These are phyloP conservation scores for Neopipo cinnamomea DNA, from an alignment of 2,113 vertebrate genomes.

Conservation along the genomic window DNA sequence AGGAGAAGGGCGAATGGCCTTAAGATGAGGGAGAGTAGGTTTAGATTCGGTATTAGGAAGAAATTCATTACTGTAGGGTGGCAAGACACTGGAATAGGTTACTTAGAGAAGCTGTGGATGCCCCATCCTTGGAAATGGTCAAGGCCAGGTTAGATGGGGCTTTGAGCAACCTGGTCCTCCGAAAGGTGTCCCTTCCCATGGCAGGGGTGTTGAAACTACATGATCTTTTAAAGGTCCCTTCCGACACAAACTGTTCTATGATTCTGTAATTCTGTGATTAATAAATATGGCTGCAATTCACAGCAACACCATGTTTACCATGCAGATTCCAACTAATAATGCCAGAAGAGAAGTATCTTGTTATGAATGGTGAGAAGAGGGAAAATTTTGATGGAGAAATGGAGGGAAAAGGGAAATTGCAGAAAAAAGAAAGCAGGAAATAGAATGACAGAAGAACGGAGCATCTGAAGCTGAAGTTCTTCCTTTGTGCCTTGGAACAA, in stretches of 20 bases:
- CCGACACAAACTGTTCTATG: neutral
- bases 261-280: neutral
- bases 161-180: neutral
- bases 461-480: neutral
- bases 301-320: neutral
- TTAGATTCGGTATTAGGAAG: neutral
- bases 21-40: neutral
- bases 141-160: neutral
- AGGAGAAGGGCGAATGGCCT: neutral
- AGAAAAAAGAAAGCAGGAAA: neutral
- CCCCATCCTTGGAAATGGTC: neutral
- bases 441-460: neutral
- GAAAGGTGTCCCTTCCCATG: neutral
- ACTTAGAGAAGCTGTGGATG: neutral
- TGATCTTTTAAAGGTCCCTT: neutral
- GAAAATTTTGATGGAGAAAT: neutral
- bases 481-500: neutral
- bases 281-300: neutral
- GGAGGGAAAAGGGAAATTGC: neutral
- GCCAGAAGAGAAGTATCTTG: neutral
- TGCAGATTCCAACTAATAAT: neutral
- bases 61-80: neutral
- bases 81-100: neutral
- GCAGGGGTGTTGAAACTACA: neutral
- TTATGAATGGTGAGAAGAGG: neutral